A percentile compares a stretch with the other conserved stretches of the same genome.
Conservation (phyloP, 2,888 invertebrate species). For the Parnassius smintheus region DNA sequence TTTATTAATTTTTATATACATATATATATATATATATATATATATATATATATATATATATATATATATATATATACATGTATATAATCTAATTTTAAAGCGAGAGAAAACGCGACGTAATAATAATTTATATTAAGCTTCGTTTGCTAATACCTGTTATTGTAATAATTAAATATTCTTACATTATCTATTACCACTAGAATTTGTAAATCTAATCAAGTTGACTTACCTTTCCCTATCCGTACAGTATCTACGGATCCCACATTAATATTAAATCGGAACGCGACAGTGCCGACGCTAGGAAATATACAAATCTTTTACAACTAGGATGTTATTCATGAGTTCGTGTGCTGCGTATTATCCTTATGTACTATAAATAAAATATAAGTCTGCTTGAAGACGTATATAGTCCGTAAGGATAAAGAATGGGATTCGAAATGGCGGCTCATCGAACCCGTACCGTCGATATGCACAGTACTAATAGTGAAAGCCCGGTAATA, state of each 20-base stretch:
- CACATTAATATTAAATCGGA: slow-evolving; percentile 52
- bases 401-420: slow-evolving; percentile 5
- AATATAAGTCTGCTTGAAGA: slow-evolving; percentile 32
- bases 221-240: slow-evolving; percentile 25
- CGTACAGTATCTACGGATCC: slow-evolving; percentile 39
- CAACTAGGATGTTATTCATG: slow-evolving; percentile 35
- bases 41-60: too few species aligned
- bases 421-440: too few species aligned
- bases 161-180: background rate
- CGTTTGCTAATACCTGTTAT: too few species aligned
- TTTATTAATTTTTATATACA: too few species aligned
- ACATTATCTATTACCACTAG: slow-evolving; percentile 1
- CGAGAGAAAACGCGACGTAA: too few species aligned
- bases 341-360: slow-evolving; percentile 31
- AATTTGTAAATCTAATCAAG: slow-evolving; percentile 17
- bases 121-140: too few species aligned
- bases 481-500: too few species aligned
- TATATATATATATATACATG: too few species aligned
- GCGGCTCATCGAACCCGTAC: too few species aligned
- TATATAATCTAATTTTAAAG: too few species aligned
- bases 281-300: slow-evolving; percentile 36
- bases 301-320: slow-evolving; percentile 36
- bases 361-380: slow-evolving; percentile 38
- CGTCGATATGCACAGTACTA: too few species aligned
- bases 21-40: too few species aligned